Evolutionary conservation across 1,140 invertebrate genomes (phyloP).

Genomic region (Drosophila micromelanica): DNA sequence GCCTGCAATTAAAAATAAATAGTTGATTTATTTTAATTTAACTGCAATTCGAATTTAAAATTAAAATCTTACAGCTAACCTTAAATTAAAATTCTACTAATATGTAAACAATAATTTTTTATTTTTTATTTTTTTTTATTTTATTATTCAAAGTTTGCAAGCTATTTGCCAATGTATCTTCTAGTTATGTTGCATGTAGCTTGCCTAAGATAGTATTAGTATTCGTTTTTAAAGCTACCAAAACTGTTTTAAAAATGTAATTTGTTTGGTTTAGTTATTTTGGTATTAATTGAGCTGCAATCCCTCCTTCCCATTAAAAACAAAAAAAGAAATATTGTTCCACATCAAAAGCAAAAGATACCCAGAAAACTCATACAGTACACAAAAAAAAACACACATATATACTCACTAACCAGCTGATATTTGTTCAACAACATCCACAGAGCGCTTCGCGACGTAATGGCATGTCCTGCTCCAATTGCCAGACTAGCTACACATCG

Average conservation of each 20-base stretch:
- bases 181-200: slow-evolving; percentile 5
- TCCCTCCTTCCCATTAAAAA: not conserved
- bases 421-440: not conserved
- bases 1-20: no score
- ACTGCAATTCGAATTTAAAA: no score
- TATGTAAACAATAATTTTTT: no score
- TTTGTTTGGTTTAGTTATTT: slow-evolving; percentile 35
- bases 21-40: no score
- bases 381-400: not conserved
- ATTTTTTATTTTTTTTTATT: no score
- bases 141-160: no score
- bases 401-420: not conserved
- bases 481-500: slow-evolving; percentile 93
- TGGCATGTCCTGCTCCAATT: slow-evolving; percentile 96
- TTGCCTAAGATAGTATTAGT: not conserved
- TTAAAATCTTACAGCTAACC: no score
- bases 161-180: no score
- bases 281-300: slow-evolving; percentile 14
- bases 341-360: slow-evolving; percentile 63
- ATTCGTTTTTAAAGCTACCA: not conserved
- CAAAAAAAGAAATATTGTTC: slow-evolving; percentile 64
- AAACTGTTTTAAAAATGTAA: not conserved
- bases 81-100: no score
- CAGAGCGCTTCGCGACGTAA: slow-evolving; percentile 87
- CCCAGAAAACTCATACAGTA: slow-evolving; percentile 5